phyloP scores from a whole-genome alignment of 2,113 vertebrate species.

The Plotosus lineatus region DNA sequence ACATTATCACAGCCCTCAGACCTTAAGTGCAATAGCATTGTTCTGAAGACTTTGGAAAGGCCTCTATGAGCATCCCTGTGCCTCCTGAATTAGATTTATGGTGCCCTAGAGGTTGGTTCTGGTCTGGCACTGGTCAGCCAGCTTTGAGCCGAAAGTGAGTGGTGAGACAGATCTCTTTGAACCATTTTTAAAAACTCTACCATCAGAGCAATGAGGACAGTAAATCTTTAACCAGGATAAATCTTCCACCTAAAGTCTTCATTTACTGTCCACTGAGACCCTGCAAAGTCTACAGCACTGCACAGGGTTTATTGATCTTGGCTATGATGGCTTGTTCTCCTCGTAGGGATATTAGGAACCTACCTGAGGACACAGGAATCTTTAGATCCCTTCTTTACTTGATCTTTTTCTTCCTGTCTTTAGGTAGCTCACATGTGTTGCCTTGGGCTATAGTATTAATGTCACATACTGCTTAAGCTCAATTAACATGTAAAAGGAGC shows the following conservation, averaged over 20 bases:
- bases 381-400: background rate
- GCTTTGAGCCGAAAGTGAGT: conserved; percentile 69
- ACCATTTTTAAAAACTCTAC: conserved; percentile 65
- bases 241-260: conserved; percentile 61
- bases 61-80: conserved; percentile 64
- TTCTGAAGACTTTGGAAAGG: conserved; percentile 63
- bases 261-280: conserved; percentile 61
- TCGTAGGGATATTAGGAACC: conserved; percentile 53
- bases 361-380: conserved; percentile 55
- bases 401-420: background rate
- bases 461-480: conserved; percentile 51
- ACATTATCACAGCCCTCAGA: conserved; percentile 62
- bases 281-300: conserved; percentile 60
- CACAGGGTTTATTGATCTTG: conserved; percentile 57
- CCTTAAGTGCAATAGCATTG: conserved; percentile 65
- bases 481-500: conserved; percentile 53
- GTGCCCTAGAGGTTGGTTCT: conserved; percentile 65
- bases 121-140: conserved; percentile 72
- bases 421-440: background rate
- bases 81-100: conserved; percentile 71
- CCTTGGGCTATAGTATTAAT: conserved; percentile 13
- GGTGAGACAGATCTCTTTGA: conserved; percentile 71
- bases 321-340: conserved; percentile 52
- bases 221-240: conserved; percentile 68
- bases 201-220: conserved; percentile 64